Evolutionary conservation across 2,113 vertebrate species (phyloP).

Genomic region (Scomber scombrus): DNA sequence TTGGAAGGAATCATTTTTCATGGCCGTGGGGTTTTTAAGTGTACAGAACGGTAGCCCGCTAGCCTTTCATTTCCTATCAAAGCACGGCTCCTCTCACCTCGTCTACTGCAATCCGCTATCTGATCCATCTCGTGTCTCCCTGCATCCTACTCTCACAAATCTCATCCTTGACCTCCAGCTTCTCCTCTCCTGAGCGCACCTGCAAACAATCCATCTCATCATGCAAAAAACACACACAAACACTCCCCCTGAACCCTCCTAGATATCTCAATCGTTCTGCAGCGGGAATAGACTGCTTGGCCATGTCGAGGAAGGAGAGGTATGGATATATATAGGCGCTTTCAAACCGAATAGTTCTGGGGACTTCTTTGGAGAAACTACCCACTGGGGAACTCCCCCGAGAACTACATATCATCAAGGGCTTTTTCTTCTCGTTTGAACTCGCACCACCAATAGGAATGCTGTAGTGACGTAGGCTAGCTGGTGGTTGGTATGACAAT

Average conservation of each 20-base stretch:
- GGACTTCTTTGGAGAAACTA: too few species aligned
- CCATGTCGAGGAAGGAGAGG: slow-evolving; percentile 62
- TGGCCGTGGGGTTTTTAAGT: background rate
- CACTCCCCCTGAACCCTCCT: background rate
- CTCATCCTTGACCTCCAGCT: slow-evolving; percentile 46
- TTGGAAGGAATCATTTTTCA: slow-evolving; percentile 5
- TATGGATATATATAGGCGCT: background rate
- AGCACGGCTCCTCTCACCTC: slow-evolving; percentile 13
- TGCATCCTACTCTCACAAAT: slow-evolving; percentile 27
- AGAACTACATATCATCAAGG: too few species aligned
- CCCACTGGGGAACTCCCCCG: too few species aligned
- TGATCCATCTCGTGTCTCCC: slow-evolving; percentile 45
- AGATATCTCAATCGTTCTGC: slow-evolving; percentile 13
- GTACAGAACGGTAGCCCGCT: background rate
- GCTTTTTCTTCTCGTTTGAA: too few species aligned
- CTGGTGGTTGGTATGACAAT: too few species aligned
- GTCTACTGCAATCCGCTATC: slow-evolving; percentile 35
- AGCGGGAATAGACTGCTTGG: background rate
- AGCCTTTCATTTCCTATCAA: slow-evolving; percentile 27
- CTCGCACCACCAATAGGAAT: too few species aligned
- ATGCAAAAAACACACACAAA: slow-evolving; percentile 15
- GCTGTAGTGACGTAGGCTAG: too few species aligned
- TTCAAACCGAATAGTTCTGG: too few species aligned
- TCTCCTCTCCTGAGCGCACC: slow-evolving; percentile 50
- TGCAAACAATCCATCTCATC: slow-evolving; percentile 57